Conservation (phyloP, 2,888 invertebrate genomes). For the Nemapogon koenigi region DNA sequence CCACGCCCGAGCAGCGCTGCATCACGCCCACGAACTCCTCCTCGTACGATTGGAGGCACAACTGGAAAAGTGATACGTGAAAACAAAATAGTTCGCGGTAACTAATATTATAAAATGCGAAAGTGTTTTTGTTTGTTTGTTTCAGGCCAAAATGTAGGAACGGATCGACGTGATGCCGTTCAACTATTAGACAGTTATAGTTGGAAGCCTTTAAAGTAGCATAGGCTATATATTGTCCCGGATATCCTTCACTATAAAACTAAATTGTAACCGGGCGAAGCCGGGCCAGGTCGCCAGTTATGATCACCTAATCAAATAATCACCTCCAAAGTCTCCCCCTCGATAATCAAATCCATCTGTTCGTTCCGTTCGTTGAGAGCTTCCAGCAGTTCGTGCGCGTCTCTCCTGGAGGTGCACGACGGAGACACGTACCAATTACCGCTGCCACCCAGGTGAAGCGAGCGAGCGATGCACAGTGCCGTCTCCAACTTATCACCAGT, state of each 20-base stretch:
- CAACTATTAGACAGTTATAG: no score
- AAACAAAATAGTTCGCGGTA: no score
- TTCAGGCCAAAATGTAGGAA: no score
- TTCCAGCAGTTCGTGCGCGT: conserved; percentile 35
- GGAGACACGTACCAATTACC: conserved; percentile 28
- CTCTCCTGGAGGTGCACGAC: conserved; percentile 27
- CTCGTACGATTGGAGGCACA: conserved; percentile 74
- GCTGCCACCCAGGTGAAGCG: conserved; percentile 76
- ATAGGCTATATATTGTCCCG: no score
- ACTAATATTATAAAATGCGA: no score
- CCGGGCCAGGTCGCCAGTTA: no score
- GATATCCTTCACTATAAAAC: no score
- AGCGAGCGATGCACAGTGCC: conserved; percentile 97
- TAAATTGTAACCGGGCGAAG: no score
- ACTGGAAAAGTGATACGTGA: conserved; percentile 26
- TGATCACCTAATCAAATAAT: no score
- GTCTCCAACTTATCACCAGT: conserved; percentile 97
- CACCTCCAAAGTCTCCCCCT: conserved; percentile 54
- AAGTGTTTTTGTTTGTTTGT: no score
- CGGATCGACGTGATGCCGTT: no score
- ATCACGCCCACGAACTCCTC: conserved; percentile 76
- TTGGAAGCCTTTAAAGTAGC: no score
- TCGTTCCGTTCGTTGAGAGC: conserved; percentile 20
- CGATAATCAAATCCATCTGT: conserved; percentile 41
- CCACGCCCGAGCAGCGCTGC: conserved; percentile 76